A percentile compares a stretch with the other conserved stretches of the same genome.
Conservation (phyloP, 2,888 invertebrate genomes). For the Dusona sp. region DNA sequence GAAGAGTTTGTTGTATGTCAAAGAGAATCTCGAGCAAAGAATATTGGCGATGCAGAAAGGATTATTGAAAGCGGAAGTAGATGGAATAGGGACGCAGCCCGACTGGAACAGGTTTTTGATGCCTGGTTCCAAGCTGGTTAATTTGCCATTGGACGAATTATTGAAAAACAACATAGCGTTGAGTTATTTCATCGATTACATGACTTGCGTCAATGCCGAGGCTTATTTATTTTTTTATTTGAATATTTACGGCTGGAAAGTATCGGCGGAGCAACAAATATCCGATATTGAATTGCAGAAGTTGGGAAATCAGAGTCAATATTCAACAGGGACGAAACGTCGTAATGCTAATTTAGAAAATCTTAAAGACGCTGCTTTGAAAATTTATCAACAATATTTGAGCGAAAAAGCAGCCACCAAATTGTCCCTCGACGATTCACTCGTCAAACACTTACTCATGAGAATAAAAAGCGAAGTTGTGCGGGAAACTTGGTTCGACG, state of each 20-base stretch:
- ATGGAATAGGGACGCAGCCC: conserved; percentile 79
- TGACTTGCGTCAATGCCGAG: conserved; percentile 89
- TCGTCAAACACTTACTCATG: conserved; percentile 87
- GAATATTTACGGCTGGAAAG: conserved; percentile 89
- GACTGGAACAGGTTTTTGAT: conserved; percentile 84
- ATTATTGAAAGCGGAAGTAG: conserved; percentile 85
- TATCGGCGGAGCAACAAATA: conserved; percentile 90
- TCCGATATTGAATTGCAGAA: conserved; percentile 86
- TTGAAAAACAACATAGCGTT: conserved; percentile 92
- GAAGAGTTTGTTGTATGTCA: conserved; percentile 92
- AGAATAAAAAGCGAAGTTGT: conserved; percentile 88
- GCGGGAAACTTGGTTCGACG: conserved; percentile 93
- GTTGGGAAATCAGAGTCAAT: conserved; percentile 77
- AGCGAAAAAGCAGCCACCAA: conserved; percentile 89
- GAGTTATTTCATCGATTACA: conserved; percentile 91
- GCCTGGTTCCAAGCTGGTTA: conserved; percentile 86
- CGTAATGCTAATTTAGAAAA: conserved; percentile 83
- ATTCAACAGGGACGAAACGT: conserved; percentile 71
- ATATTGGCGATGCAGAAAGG: conserved; percentile 85
- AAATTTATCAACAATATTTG: conserved; percentile 92
- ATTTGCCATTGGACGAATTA: conserved; percentile 90
- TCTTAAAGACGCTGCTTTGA: conserved; percentile 89
- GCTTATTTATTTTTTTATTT: conserved; percentile 92
- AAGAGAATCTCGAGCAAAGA: conserved; percentile 90
- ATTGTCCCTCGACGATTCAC: conserved; percentile 87